A percentile compares a stretch with the other conserved stretches of the same genome.
Evolutionary conservation across 2,888 invertebrate species (phyloP).

Genomic region (Lasioglossum vierecki): DNA sequence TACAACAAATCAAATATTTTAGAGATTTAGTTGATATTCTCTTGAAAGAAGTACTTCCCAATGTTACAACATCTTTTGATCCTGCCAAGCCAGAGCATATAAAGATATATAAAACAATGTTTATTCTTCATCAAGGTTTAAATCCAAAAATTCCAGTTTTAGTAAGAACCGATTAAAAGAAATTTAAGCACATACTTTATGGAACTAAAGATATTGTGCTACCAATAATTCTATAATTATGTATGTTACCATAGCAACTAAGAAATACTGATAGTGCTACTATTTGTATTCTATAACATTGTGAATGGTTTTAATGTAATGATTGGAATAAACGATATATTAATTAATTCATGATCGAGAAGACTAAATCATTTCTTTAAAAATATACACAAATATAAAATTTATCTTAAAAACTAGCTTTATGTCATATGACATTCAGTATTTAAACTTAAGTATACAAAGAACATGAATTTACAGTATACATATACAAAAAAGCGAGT

Average conservation of each 20-base stretch:
- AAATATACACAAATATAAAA: background rate
- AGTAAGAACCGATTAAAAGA: slow-evolving; percentile 72
- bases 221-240: slow-evolving; percentile 26
- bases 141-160: slow-evolving; percentile 77
- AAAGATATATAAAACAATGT: slow-evolving; percentile 77
- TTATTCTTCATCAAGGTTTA: slow-evolving; percentile 74
- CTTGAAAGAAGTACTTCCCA: slow-evolving; percentile 68
- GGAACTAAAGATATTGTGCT: slow-evolving; percentile 8
- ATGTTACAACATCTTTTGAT: slow-evolving; percentile 62
- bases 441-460: background rate
- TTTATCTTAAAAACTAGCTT: background rate
- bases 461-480: slow-evolving; percentile 80
- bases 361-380: slow-evolving; percentile 6
- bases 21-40: slow-evolving; percentile 72
- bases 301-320: slow-evolving; percentile 2
- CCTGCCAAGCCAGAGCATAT: slow-evolving; percentile 67
- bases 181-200: background rate
- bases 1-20: slow-evolving; percentile 75
- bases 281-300: slow-evolving; percentile 15
- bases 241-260: slow-evolving; percentile 45
- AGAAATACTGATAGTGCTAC: slow-evolving; percentile 1
- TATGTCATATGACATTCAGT: background rate
- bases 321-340: background rate
- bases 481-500: slow-evolving; percentile 85
- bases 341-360: background rate